A percentile compares a stretch with the other conserved stretches of the same genome.
phyloP scores from a whole-genome alignment of 2,888 invertebrate genomes.

The Monochamus alternatus region DNA sequence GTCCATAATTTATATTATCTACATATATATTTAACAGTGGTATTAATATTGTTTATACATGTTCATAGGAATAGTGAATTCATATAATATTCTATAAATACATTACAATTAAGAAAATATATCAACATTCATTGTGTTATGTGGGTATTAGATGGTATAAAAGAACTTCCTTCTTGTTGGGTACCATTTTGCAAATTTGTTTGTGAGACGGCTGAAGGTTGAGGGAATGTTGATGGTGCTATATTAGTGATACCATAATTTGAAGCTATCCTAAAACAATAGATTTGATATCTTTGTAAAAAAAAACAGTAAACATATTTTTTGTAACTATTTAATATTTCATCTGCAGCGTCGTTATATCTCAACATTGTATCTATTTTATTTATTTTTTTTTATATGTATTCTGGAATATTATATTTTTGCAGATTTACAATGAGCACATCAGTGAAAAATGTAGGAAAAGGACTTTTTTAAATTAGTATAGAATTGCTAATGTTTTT shows the following conservation, averaged over 20 bases:
- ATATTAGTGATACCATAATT: constrained; percentile 47
- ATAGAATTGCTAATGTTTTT: no score
- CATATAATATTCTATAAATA: constrained; percentile 13
- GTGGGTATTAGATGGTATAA: constrained; percentile 57
- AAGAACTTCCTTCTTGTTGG: constrained; percentile 56
- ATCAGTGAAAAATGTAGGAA: no score
- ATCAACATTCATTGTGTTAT: constrained; percentile 53
- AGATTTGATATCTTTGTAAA: no score
- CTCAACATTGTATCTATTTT: no score
- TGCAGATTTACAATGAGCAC: no score
- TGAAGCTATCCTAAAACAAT: constrained; percentile 40
- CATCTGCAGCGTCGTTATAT: no score
- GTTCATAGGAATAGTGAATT: not conserved
- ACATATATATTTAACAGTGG: constrained; percentile 11
- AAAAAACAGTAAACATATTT: no score
- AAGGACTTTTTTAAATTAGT: no score
- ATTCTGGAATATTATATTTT: no score
- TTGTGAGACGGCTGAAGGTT: constrained; percentile 45
- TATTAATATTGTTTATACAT: constrained; percentile 21
- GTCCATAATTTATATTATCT: not conserved
- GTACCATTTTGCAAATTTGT: constrained; percentile 54
- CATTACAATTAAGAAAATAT: constrained; percentile 12
- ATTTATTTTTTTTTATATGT: no score
- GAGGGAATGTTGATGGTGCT: constrained; percentile 34
- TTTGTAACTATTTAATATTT: no score